Base-by-base conservation (phyloP, 30 jellyfish, hydroid and myxozoan genomes). In the Hydractinia symbiolongicarpus region DNA sequence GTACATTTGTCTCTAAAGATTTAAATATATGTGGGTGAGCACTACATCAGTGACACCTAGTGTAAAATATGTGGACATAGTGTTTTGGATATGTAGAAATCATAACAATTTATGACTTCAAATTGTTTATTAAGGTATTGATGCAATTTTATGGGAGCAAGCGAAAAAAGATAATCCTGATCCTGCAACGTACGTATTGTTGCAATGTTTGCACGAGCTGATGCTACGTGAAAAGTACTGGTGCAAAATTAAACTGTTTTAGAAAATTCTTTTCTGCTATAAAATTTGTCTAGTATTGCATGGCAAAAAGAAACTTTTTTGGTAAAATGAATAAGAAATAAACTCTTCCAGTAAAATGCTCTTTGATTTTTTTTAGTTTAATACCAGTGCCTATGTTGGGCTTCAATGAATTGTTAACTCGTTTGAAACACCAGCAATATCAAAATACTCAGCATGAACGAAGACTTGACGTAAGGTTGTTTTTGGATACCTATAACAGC, bases 331-430 rank as follows among this genome's bases (percentile, higher is more conserved):
- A 30, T 30, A 30, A 30, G 44, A 30, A 30, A 30, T 30, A 30
- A 30, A 30, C 44, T 30, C 44, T 30, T 30, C 44, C 44, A 30
- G 2, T 30, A 30, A 30, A 30, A 30, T 30, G 44, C 40, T 64
- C 2, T 64, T 67, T 50, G 15, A 44, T 87, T 64, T 57, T 17
- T 66, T 79, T 1, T 78, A 90, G 97, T 61, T 72, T 90, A 77
- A 90, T 90, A 30, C 97, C 97, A n/a, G 97, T 90, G 20, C 97
- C 97, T 3, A 81, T 86, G 86, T 77, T 90, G 67, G 97, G 97
- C 9, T 84, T 84, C 75, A 51, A 86, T 4, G 97, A 90, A 61
- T 95, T 90, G 15, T 58, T 86, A 40, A 90, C 76, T 67, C 95
- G 95, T 58, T 55, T 90, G 53, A 82, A 76, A 51, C 97, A 90